A percentile compares a stretch with the other conserved stretches of the same genome.
Evolutionary conservation across 2,113 vertebrate species (phyloP).

Genomic region (Actinemys pallida): DNA sequence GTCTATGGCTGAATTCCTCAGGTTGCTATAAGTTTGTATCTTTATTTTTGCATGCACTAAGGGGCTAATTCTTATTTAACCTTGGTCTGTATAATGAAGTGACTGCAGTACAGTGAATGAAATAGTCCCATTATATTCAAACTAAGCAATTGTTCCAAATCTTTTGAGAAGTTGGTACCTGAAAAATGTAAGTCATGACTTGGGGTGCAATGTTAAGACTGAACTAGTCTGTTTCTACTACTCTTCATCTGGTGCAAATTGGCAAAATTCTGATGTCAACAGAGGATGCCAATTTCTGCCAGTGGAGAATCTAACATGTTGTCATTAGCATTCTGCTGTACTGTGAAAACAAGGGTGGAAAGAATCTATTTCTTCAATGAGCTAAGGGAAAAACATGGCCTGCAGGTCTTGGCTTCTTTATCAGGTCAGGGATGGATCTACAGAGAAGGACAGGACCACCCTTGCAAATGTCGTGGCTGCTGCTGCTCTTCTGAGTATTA

Average conservation of each 20-base stretch:
- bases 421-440: too few species aligned
- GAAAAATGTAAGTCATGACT: not conserved
- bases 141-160: conserved; percentile 25
- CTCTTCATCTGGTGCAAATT: not conserved
- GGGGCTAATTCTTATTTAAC: too few species aligned
- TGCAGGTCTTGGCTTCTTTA: not conserved
- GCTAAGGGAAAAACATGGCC: not conserved
- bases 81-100: too few species aligned
- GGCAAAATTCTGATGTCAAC: not conserved
- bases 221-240: too few species aligned
- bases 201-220: not conserved
- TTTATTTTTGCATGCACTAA: too few species aligned
- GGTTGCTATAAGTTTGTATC: too few species aligned
- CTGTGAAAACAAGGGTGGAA: not conserved
- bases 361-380: not conserved
- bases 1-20: too few species aligned
- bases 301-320: not conserved
- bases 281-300: not conserved
- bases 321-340: not conserved
- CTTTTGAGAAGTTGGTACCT: conserved; percentile 24
- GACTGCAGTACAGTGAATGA: too few species aligned
- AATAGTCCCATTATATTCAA: too few species aligned
- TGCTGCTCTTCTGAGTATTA: not conserved
- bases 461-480: not conserved
- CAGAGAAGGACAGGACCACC: not conserved